Evolutionary conservation across 2,797 vertebrate genomes (phyloP), one percentile per base, ranked within the genome.

Genomic region (Channa striata): DNA sequence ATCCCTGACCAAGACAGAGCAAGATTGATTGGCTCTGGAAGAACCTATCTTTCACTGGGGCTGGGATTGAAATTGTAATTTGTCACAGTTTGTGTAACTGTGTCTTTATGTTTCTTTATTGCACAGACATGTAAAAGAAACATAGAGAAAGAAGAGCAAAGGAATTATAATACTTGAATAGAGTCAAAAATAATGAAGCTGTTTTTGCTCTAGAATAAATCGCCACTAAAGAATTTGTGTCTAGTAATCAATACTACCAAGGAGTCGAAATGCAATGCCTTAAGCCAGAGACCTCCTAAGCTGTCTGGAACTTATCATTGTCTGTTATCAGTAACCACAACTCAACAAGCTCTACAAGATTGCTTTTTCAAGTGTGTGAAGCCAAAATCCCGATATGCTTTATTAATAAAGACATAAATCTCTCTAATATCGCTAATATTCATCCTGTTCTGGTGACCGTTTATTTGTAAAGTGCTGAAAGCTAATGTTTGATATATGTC

Each of bases 21-120:
- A 64, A 40, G 59, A 87, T 39, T 53, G 72, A 83, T 51, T 36
- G 39, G 13, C 62, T 80, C 60, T 79, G 72, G 56, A 58, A 74
- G 71, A 66, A 66, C 46, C 74, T 21, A 23, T 64, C 72, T 73
- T 61, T 59, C 73, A 52, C 67, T 59, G 8, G 65, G 49, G 50
- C 68, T 72, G 62, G 82, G 81, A 86, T 75, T 78, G 59, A 85
- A 78, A 40, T 72, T 82, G 65, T n/a, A 52, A 25, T 83, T 84
- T 12, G 2, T 61, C 65, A 64, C 64, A 48, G 59, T 30, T 52
- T 61, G 34, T 39, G 19, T 57, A 19, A 54, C 47, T 76, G 40
- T 62, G 14, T 64, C 47, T 65, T 13, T 68, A 34, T 61, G 19
- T 59, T 50, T 64, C 21, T 59, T 64, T 50, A 25, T 68, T 59